phyloP scores from a whole-genome alignment of 2,113 vertebrate species.

The Bombycilla garrulus region DNA sequence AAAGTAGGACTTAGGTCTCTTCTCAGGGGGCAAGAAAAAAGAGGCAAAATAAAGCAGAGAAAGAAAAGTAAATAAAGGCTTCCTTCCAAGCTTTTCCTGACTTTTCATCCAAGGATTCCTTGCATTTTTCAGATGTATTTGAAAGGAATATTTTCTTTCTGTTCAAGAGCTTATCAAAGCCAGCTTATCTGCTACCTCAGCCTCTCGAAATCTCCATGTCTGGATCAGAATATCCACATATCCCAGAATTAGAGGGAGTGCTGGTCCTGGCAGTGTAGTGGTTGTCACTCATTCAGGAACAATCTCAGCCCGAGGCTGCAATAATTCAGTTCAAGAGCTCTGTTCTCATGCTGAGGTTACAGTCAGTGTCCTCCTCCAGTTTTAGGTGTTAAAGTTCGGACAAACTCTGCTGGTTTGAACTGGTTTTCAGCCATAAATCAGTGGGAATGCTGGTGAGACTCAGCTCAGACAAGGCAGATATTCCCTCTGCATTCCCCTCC shows the following conservation, averaged over 20 bases:
- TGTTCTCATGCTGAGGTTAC: background rate
- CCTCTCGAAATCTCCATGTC: background rate
- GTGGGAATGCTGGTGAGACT: background rate
- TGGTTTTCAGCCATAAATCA: background rate
- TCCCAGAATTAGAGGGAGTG: background rate
- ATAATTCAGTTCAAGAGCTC: background rate
- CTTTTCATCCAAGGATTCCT: background rate
- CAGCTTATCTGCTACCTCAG: background rate
- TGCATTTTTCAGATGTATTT: background rate
- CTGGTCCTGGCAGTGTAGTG: background rate
- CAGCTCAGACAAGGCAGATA: background rate
- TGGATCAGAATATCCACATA: fast-evolving
- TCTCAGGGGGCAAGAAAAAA: background rate
- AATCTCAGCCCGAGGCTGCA: background rate
- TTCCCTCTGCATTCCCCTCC: background rate
- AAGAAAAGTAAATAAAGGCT: background rate
- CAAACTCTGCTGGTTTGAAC: background rate
- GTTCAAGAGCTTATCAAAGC: background rate
- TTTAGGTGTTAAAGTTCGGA: background rate
- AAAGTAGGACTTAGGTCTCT: background rate
- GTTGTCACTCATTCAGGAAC: background rate
- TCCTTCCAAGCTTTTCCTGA: background rate
- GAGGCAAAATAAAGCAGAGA: background rate
- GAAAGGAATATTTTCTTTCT: background rate
- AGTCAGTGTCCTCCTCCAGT: background rate